Conservation (phyloP, 1,140 invertebrate species). For the Trypoxylus dichotomus region DNA sequence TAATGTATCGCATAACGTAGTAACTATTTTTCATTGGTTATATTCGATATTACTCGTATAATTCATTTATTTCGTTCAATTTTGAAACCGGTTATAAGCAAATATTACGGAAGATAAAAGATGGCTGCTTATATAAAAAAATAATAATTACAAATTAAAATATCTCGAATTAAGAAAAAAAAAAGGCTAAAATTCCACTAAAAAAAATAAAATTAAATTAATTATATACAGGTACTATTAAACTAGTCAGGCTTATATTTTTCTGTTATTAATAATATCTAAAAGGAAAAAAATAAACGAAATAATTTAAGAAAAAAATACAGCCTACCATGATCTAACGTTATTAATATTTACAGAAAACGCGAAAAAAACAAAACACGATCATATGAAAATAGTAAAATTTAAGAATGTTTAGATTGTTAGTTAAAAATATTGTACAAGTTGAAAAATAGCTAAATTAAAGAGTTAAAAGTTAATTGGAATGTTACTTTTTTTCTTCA, state of each 20-base stretch:
- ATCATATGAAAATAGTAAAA: too few relatives aligned
- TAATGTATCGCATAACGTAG: background rate
- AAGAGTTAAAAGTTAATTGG: background rate
- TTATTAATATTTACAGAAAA: too few relatives aligned
- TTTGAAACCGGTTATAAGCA: background rate
- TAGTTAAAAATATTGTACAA: too few relatives aligned
- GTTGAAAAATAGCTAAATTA: too few relatives aligned
- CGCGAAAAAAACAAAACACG: too few relatives aligned
- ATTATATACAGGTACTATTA: background rate
- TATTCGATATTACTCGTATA: background rate
- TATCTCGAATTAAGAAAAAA: background rate
- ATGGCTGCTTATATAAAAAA: background rate
- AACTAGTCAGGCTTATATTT: background rate
- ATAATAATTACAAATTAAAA: too few relatives aligned
- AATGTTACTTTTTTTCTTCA: too few relatives aligned
- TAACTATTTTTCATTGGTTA: background rate
- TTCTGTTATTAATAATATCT: background rate
- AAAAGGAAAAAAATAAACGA: background rate
- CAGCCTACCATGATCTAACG: too few relatives aligned
- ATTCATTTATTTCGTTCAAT: background rate
- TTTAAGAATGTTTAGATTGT: too few relatives aligned
- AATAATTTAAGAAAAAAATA: too few relatives aligned
- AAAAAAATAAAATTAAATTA: background rate
- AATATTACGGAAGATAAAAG: background rate
- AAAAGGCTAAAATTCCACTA: background rate